phyloP scores from a whole-genome alignment of 2,888 invertebrate genomes.

The Erebia aethiops region DNA sequence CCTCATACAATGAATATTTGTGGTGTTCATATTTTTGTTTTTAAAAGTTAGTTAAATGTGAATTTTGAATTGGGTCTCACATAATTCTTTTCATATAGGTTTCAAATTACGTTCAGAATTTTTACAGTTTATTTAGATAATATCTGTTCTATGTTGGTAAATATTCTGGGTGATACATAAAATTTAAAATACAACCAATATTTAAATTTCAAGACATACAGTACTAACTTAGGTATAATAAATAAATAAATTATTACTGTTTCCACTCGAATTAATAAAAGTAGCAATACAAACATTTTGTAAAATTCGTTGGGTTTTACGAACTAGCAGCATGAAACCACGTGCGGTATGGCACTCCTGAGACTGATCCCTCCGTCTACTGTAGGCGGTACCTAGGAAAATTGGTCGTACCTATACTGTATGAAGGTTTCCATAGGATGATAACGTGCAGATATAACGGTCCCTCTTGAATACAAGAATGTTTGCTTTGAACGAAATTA shows the following conservation, averaged over 20 bases:
- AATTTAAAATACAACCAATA: neutral
- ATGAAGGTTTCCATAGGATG: too few species aligned
- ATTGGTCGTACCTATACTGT: neutral
- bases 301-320: constrained; percentile 67
- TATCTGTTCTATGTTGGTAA: neutral
- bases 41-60: too few species aligned
- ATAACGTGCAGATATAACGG: too few species aligned
- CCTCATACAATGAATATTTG: too few species aligned
- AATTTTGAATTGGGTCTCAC: neutral
- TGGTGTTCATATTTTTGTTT: too few species aligned
- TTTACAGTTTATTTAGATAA: neutral
- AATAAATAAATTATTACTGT: neutral
- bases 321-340: constrained; percentile 65
- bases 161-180: constrained; percentile 49
- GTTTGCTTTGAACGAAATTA: too few species aligned
- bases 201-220: neutral
- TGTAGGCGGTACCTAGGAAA: neutral
- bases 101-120: neutral
- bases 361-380: constrained; percentile 70
- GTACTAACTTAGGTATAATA: neutral
- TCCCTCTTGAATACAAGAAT: too few species aligned
- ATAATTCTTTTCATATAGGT: neutral
- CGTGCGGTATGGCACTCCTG: constrained; percentile 71
- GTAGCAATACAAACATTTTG: constrained; percentile 45
- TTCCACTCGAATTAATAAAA: neutral